Evolutionary conservation across 2,113 vertebrate species (phyloP).

Genomic region (Candoia aspera): DNA sequence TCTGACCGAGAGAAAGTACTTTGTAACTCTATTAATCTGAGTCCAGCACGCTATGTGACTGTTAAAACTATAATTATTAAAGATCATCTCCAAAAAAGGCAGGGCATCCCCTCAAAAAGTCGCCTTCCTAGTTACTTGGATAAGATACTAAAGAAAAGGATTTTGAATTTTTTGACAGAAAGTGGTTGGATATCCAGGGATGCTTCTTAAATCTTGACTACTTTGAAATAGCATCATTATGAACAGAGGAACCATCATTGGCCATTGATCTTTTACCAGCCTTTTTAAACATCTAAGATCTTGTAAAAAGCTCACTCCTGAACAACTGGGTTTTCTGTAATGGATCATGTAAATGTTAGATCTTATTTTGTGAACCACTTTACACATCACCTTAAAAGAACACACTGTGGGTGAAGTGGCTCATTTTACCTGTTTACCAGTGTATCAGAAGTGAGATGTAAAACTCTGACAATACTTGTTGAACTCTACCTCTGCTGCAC

Average conservation of each 20-base stretch:
- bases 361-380: constrained; percentile 13
- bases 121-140: constrained; percentile 94
- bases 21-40: constrained; percentile 90
- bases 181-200: constrained; percentile 98
- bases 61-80: constrained; percentile 98
- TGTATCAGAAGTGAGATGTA: constrained; percentile 12
- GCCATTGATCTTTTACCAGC: constrained; percentile 39
- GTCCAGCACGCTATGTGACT: constrained; percentile 92
- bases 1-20: constrained; percentile 95
- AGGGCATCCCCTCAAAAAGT: constrained; percentile 94
- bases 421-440: constrained; percentile 46
- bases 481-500: neutral
- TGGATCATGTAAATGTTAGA: constrained; percentile 45
- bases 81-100: constrained; percentile 94
- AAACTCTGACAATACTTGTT: constrained; percentile 9
- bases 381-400: neutral
- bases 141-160: constrained; percentile 95
- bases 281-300: constrained; percentile 43
- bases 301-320: constrained; percentile 20
- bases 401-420: constrained; percentile 1
- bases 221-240: constrained; percentile 1
- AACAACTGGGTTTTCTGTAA: constrained; percentile 34
- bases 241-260: neutral
- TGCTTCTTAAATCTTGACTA: constrained; percentile 76
- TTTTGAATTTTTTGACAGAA: constrained; percentile 94